Base-by-base conservation (phyloP, 2,113 vertebrate species). In the Malurus cyaneus region DNA sequence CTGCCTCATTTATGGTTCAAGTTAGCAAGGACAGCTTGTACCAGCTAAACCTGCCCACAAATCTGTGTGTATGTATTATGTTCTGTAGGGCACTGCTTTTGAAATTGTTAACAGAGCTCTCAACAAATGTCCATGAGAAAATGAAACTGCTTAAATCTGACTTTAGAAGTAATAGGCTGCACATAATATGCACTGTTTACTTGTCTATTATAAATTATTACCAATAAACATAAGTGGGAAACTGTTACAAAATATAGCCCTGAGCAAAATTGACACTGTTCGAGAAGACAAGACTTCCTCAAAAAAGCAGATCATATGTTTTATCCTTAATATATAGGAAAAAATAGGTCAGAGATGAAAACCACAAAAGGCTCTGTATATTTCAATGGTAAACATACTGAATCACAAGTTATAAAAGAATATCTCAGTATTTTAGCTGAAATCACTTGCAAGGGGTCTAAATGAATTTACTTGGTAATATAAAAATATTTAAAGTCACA, bases 191-290 rank as follows among this genome's bases (percentile, higher is more conserved):
- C 83, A 42, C 47, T 73, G 41, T 89, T 80, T 90, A 85, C 50
- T 85, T 94, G 69, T 79, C 90, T 97, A 83, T 94, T 95, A 86
- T 96, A 94, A 97, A 94, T 96, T 95, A 92, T 94, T 94, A 94
- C 72, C 46, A 82, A 86, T 80, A 96, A 96, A 91, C 25, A 1
- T 72, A 95, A 94, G 81, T 62, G 77, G 86, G 69, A 96, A 96
- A 94, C 23, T 70, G 71, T 95, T 95, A 96, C 57, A 97, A 94
- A 92, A 95, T 80, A 90, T 52, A 95, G 71, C 84, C 94, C 41
- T 60, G 52, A 93, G 83, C 50, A 89, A 95, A 77, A 78, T 54
- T 59, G 71, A 80, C 73, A 82, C 78, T 71, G 39, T 64, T 82
- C 69, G 36, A 94, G 74, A 84, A 81, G 83, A 93, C 39, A 69